These are phyloP conservation scores for Anguilla obscura DNA, from an alignment of 2,797 vertebrate genomes.

Conservation along the genomic window DNA sequence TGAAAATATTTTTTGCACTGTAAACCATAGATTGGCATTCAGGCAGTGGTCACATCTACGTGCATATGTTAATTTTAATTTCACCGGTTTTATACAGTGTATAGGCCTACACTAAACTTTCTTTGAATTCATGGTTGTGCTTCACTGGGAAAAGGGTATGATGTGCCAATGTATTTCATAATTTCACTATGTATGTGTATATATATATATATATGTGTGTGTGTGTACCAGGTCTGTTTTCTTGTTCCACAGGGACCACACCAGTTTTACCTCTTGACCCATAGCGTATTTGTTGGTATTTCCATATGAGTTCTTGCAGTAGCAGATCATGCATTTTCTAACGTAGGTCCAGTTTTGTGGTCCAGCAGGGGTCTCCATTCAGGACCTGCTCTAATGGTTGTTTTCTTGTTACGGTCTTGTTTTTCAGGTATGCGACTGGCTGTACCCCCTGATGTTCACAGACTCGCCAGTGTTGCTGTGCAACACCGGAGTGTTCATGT, in stretches of 20 bases:
- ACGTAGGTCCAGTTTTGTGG: neutral
- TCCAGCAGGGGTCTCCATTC: neutral
- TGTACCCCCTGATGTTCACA: conserved; percentile 88
- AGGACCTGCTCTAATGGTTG: neutral
- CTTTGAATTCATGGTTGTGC: neutral
- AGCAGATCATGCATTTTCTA: neutral
- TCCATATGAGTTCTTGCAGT: neutral
- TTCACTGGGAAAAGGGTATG: neutral
- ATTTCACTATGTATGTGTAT: neutral
- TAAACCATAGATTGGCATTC: neutral
- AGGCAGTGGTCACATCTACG: neutral
- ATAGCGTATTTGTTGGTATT: neutral
- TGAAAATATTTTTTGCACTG: neutral
- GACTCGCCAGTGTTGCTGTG: conserved; percentile 90
- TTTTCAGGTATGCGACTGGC: conserved; percentile 92
- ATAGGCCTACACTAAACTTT: neutral
- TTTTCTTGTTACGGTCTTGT: neutral
- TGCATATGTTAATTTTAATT: neutral
- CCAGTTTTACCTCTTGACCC: neutral
- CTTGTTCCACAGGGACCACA: neutral
- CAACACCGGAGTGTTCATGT: conserved; percentile 93
- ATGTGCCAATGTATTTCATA: neutral
- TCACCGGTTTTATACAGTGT: neutral
- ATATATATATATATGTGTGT: too few relatives aligned
- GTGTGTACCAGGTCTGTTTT: neutral